Base-by-base conservation (phyloP, 2,113 vertebrate species). In the Xiphophorus hellerii region DNA sequence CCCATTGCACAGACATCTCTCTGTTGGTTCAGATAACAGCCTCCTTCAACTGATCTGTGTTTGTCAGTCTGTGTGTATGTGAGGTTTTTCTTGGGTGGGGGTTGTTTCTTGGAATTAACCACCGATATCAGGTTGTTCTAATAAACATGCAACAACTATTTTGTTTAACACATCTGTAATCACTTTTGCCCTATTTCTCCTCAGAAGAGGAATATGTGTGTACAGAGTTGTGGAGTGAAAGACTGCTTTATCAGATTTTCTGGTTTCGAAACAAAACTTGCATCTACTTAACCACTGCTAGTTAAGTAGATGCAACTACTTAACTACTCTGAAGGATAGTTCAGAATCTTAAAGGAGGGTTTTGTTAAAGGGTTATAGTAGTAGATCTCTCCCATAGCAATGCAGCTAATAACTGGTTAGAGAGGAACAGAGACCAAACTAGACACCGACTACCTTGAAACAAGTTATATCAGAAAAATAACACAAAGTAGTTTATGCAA, bases 1-100 rank as follows among this genome's bases (percentile, higher is more conserved):
- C 9, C 35, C 17, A 5, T 3, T 4, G 12, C 60, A 89, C 82
- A 84, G 69, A 77, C 62, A 66, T 27, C 31, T 17, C 77, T 27
- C 74, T 81, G 77, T 87, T 76, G 31, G 31, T 68, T 69, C 73
- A 60, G 9, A 70, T 68, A 66, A 66, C 30, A 28, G 66, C 71
- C 68, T 71, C 64, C 69, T 44, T 71, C 71, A 30, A 39, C 54
- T 80, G 22, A 74, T 73, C 51, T 25, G 3, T 35, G 25, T 25
- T 14, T 69, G 35, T 30, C 42, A n/a, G 62, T 35, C 35, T 67
- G 25, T 33, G 54, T 39, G 37, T 51, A 30, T 62, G n/a, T 20
- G 66, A 7, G 13, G 15, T 28, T 61, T 3, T 0, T 37, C 3
- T 35, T 35, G 35, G 35, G 35, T 35, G 33, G 33, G 33, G 33